Conservation (phyloP, 2,888 invertebrate genomes). For the Brachycybe producta region DNA sequence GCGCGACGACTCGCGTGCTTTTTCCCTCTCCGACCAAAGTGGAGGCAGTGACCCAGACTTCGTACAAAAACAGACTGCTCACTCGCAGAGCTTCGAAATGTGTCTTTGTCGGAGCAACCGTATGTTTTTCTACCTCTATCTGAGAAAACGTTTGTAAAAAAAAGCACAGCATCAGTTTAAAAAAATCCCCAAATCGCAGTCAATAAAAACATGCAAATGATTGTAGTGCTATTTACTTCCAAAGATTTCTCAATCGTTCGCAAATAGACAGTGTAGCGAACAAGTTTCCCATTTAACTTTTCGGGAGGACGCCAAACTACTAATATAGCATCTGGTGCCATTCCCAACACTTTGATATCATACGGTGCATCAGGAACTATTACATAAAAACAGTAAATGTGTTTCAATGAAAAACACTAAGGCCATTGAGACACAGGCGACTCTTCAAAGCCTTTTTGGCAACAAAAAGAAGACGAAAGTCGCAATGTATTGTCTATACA, state of each 20-base stretch:
- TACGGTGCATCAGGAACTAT: slow-evolving; percentile 84
- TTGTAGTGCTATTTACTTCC: slow-evolving; percentile 23
- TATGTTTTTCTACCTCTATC: slow-evolving; percentile 12
- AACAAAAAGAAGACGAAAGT: too few relatives aligned
- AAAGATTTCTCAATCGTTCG: slow-evolving; percentile 31
- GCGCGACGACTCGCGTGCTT: slow-evolving; percentile 70
- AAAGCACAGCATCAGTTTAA: slow-evolving; percentile 1
- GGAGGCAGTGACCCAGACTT: slow-evolving; percentile 89
- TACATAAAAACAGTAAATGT: too few relatives aligned
- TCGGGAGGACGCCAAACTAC: slow-evolving; percentile 88
- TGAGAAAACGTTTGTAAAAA: slow-evolving; percentile 11
- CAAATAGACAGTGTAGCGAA: slow-evolving; percentile 83
- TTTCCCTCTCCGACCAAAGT: slow-evolving; percentile 90
- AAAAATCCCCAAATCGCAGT: not conserved
- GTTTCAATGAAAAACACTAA: too few relatives aligned
- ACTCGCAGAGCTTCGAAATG: slow-evolving; percentile 69
- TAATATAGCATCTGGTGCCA: slow-evolving; percentile 75
- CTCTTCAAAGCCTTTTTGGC: too few relatives aligned
- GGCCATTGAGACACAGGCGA: too few relatives aligned
- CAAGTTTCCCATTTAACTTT: slow-evolving; percentile 82
- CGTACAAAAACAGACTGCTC: slow-evolving; percentile 66
- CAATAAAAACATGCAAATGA: not conserved
- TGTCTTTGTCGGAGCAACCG: slow-evolving; percentile 21
- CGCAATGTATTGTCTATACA: too few relatives aligned
- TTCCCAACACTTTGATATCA: too few relatives aligned